Base-by-base conservation (phyloP, 1,140 invertebrate species). In the Calosoma granatense region DNA sequence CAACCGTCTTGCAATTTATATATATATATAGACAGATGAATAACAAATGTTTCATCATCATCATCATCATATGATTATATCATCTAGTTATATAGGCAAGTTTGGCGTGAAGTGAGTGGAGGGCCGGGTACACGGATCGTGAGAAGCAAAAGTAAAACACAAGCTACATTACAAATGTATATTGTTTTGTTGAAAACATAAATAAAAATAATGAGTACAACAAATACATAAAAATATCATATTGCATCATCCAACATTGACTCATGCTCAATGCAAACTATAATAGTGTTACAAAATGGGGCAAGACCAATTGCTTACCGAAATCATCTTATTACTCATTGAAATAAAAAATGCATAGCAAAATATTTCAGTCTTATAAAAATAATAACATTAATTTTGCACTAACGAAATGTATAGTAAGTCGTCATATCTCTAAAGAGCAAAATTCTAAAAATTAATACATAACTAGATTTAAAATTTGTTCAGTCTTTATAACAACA, bases 371-470 rank as follows among this genome's bases (percentile, higher is more conserved):
- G 20, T 51, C 47, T 2, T 20, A 51, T 2, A 20, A 17, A 20
- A 51, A 51, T 53, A 53, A 53, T 53, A 53, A 22, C 22, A 53
- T 22, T 53, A 53, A 53, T 51, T 19, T 51, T 53, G 22, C 20
- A 36, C 26, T 36, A 36, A 36, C 26, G 6, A n/a, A n/a, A n/a
- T n/a, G n/a, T n/a, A n/a, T n/a, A n/a, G n/a, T n/a, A n/a, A 36
- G n/a, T 36, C 26, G 26, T 36, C 26, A n/a, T n/a, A n/a, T n/a
- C n/a, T n/a, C n/a, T n/a, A n/a, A n/a, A n/a, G n/a, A n/a, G n/a
- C n/a, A n/a, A n/a, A n/a, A n/a, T n/a, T n/a, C n/a, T n/a, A n/a
- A 9, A 36, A 36, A 36, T 6, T 36, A 36, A 9, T 9, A 9
- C 6, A 36, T 36, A 36, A 36, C 26, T 36, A 36, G 26, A n/a